Conservation (phyloP, 64 coral and sea anemone species). For the Stylophora pistillata region DNA sequence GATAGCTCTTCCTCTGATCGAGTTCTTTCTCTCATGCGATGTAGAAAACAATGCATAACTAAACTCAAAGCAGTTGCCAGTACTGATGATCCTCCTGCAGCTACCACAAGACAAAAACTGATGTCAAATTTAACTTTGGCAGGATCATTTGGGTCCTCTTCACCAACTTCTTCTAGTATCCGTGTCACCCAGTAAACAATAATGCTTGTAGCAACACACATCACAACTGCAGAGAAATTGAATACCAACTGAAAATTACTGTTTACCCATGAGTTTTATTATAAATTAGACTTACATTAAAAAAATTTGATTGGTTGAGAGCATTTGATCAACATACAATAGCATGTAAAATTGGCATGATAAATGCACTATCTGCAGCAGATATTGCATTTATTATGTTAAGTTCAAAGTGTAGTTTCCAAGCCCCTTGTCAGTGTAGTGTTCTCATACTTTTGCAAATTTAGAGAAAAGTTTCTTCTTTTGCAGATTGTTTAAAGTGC, state of each 20-base stretch:
- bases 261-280: too few species aligned
- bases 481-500: too few species aligned
- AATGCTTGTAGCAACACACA: conserved; percentile 79
- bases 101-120: conserved; percentile 88
- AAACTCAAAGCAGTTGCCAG: conserved; percentile 88
- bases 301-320: neutral
- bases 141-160: conserved; percentile 20
- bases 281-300: neutral
- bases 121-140: conserved; percentile 80
- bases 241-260: too few species aligned
- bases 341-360: neutral
- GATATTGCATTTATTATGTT: too few species aligned
- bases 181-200: conserved; percentile 74
- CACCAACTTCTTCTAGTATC: conserved; percentile 67
- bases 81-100: conserved; percentile 81
- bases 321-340: too few species aligned
- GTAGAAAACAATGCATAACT: conserved; percentile 75
- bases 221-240: conserved; percentile 66
- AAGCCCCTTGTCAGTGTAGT: too few species aligned
- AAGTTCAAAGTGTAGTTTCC: neutral
- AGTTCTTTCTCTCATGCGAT: conserved; percentile 45
- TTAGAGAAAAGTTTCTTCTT: too few species aligned
- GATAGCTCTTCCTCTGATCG: conserved; percentile 82
- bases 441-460: too few species aligned
- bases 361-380: neutral